Conservation (phyloP, 2,888 invertebrate species). For the Hofmannophila pseudospretella region DNA sequence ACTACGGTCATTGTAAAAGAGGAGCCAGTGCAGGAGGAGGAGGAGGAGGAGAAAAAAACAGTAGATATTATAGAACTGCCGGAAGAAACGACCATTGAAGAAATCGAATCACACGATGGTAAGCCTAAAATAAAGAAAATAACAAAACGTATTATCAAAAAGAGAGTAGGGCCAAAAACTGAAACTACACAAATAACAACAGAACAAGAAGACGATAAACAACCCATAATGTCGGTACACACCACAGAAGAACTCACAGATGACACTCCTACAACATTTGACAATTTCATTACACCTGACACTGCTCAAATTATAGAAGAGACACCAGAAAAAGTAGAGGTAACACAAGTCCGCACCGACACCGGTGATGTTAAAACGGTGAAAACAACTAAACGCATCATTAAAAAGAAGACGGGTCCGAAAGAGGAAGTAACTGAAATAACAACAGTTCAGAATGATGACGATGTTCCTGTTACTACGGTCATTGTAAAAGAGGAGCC, state of each 20-base stretch:
- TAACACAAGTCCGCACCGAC: constrained; percentile 46
- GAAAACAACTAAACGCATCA: constrained; percentile 11
- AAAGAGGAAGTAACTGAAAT: constrained; percentile 29
- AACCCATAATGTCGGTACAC: constrained; percentile 12
- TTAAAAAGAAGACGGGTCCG: constrained; percentile 25
- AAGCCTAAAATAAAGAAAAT: constrained; percentile 20
- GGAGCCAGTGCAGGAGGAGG: constrained; percentile 25
- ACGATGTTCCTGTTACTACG: constrained; percentile 22
- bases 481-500: constrained; percentile 23
- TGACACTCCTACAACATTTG: constrained; percentile 20
- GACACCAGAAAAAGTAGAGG: constrained; percentile 30
- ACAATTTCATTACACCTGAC: constrained; percentile 6
- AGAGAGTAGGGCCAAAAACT: constrained; percentile 48
- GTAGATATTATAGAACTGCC: constrained; percentile 21
- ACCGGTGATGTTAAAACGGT: constrained; percentile 35
- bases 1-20: constrained; percentile 14
- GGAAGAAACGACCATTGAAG: constrained; percentile 27
- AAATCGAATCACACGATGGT: constrained; percentile 10
- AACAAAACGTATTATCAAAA: constrained; percentile 43
- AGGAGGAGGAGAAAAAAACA: constrained; percentile 18
- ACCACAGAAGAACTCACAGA: constrained; percentile 20
- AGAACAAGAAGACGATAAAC: constrained; percentile 32
- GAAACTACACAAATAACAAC: constrained; percentile 60
- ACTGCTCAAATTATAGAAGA: constrained; percentile 32
- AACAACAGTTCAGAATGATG: constrained; percentile 38